phyloP scores from a whole-genome alignment of 1,140 invertebrate species.

The Drosophila mayri region DNA sequence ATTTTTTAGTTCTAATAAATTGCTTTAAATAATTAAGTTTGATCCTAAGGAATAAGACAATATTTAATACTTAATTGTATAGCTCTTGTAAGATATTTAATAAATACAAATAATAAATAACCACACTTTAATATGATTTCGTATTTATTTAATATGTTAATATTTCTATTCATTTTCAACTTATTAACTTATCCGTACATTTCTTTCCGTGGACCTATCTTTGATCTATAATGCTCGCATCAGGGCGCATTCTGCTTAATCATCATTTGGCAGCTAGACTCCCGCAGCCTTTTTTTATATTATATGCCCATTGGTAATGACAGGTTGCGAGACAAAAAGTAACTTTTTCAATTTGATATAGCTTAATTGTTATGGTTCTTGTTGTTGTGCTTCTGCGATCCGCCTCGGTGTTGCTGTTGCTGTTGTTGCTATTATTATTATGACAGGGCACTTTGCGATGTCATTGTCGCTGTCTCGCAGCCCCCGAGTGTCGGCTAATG shows the following conservation, averaged over 20 bases:
- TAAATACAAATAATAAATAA: background rate
- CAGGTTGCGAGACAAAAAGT: constrained; percentile 59
- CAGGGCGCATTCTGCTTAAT: constrained; percentile 55
- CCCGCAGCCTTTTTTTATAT: background rate
- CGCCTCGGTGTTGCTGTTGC: constrained; percentile 1
- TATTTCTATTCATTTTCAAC: background rate
- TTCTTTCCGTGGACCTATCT: constrained; percentile 23
- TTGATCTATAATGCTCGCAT: constrained; percentile 56
- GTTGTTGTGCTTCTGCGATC: constrained; percentile 27
- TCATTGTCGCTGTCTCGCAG: constrained; percentile 72
- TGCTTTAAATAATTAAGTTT: too few species aligned
- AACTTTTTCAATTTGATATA: constrained; percentile 79
- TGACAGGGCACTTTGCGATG: constrained; percentile 74
- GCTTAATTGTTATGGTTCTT: constrained; percentile 76
- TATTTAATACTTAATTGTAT: too few species aligned
- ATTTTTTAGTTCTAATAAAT: too few species aligned
- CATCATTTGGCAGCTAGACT: constrained; percentile 42
- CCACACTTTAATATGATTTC: background rate
- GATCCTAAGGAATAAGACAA: too few species aligned
- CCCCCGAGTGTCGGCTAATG: constrained; percentile 62
- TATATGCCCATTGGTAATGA: constrained; percentile 17
- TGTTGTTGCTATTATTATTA: constrained; percentile 60
- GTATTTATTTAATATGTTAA: background rate
- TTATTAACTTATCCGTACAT: background rate
- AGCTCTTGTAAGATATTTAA: too few species aligned